Evolutionary conservation across 2,888 invertebrate genomes (phyloP), one percentile per base, ranked within the genome.

Genomic region (Silvanus unidentatus): DNA sequence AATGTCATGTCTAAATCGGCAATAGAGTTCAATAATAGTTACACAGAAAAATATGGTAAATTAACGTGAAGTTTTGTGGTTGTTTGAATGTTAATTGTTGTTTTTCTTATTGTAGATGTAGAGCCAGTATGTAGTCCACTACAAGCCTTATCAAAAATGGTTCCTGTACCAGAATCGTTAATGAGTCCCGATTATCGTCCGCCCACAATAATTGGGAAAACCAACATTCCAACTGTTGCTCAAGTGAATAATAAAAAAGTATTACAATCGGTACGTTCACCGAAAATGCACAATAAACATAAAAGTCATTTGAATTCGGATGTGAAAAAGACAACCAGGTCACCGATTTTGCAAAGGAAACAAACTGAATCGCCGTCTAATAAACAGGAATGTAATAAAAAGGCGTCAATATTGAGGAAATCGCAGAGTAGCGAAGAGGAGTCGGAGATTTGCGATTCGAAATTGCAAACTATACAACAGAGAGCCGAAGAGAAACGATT

Each of bases 141-240:
- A 47, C 86, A 87, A 62, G 87, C 89, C 8, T 85, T 89, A 8
- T 88, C 88, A 0, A 90, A 89, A 72, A 83, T 90, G 77, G 86
- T 91, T 1, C 91, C 90, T 1, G 90, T 90, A 16, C 90, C 90
- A 0, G 91, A 91, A 67, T 86, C 88, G 0, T 73, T 91, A 1
- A 88, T 89, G 86, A 89, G 89, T 63, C 89, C 88, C 0, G 88
- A 88, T 66, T 85, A 84, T 66, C 79, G 72, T 29, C 73, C 73
- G 14, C 45, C 62, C 1, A 58, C 65, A 9, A 44, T 66, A 37
- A 53, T 62, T 16, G 60, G 58, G 40, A 45, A 48, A 10, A 38
- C 40, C 15, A 43, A 47, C 14, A 40, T 37, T 22, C 42, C 47
- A 14, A 50, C 44, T 8, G 40, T 37, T 28, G 16, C 44, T 14